Base-by-base conservation (phyloP, 2,797 vertebrate genomes). In the Poeciliopsis gracilis region DNA sequence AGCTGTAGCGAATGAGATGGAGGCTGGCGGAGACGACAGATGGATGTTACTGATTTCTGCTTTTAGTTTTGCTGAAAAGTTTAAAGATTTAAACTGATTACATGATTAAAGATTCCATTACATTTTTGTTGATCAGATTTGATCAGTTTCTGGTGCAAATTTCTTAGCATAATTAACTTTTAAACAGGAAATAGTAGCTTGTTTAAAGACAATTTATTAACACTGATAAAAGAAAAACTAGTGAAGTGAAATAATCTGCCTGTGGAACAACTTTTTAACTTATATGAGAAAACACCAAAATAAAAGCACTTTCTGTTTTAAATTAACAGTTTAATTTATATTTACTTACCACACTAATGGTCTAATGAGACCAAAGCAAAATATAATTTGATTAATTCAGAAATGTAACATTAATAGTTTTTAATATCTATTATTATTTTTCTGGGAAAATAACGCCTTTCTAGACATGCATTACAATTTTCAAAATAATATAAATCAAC, bases 1-100 rank as follows among this genome's bases (percentile, higher is more conserved):
- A 89, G 91, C 89, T 67, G 87, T 86, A 83, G 88, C 83, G 63
- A 92, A 92, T 83, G 84, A 81, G 89, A 88, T 83, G 82, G 81
- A 88, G 78, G 88, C 86, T 88, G 88, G 89, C 63, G 59, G 66
- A 36, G 63, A 77, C 81, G 87, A 76, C 84, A 78, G 74, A 84
- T 61, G 59, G 77, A 84, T 85, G 73, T 33, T 2, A 70, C 46
- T 73, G 69, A 53, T 80, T 77, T 83, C 55, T 76, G 53, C 1
- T 16, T 47, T 72, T 72, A 53, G 70, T 66, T 72, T 51, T 13
- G 45, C 25, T 41, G 71, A 73, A 70, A 77, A 2, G 13, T 80
- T 75, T 36, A 8, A 72, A 43, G 20, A 41, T 72, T 12, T 33
- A 57, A 47, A 72, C 25, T 61, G 33, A 49, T 36, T 11, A 67